Evolutionary conservation across 1,140 invertebrate species (phyloP).

Genomic region (Diorhabda carinulata): DNA sequence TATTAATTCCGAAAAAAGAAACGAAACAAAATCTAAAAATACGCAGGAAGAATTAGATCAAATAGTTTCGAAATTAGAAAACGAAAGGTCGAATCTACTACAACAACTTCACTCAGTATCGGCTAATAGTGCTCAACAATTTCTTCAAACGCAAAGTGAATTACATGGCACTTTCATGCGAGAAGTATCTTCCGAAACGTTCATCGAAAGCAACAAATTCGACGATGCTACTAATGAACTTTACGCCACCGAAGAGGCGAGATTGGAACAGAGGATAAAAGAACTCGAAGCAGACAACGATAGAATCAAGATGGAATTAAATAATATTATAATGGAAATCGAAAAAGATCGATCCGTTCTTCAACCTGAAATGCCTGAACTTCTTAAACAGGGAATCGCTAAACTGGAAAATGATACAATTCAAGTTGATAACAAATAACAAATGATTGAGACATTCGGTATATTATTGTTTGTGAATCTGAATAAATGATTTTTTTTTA

Average conservation of each 20-base stretch:
- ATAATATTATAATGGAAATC: constrained; percentile 11
- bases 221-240: constrained; percentile 17
- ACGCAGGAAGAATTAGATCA: constrained; percentile 1
- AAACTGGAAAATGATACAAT: constrained; percentile 5
- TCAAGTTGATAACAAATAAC: background rate
- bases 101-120: constrained; percentile 13
- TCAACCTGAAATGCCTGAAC: background rate
- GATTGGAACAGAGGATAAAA: constrained; percentile 12
- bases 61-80: constrained; percentile 9
- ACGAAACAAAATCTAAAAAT: background rate
- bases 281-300: constrained; percentile 17
- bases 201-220: background rate
- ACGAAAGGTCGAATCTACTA: constrained; percentile 7
- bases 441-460: no score
- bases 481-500: no score
- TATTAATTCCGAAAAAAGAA: no score
- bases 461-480: no score
- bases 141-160: constrained; percentile 16
- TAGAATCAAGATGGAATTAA: constrained; percentile 12
- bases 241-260: constrained; percentile 13
- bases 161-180: constrained; percentile 18
- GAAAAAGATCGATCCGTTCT: background rate
- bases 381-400: constrained; percentile 6
- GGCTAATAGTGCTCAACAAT: constrained; percentile 1
- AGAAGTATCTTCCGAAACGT: constrained; percentile 12